Evolutionary conservation across 1,140 invertebrate genomes (phyloP).

Genomic region (Protaetia brevitarsis): DNA sequence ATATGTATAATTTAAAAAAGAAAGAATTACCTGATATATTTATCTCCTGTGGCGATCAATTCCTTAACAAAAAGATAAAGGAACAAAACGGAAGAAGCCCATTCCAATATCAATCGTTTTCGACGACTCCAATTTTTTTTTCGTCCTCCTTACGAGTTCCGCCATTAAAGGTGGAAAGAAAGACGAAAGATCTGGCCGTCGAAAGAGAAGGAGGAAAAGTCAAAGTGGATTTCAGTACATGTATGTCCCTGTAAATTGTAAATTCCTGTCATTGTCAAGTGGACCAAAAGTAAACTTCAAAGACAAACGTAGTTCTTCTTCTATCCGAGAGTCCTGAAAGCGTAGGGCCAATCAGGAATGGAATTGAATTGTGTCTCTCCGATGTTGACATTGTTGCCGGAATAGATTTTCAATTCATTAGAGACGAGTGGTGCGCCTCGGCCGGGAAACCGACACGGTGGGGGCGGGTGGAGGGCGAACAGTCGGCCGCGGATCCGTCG

Average conservation of each 20-base stretch:
- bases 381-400: conserved; percentile 48
- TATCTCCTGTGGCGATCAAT: too few species aligned
- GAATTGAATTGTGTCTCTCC: conserved; percentile 43
- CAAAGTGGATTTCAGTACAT: conserved; percentile 18
- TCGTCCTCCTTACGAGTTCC: not conserved
- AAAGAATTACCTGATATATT: too few species aligned
- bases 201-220: conserved; percentile 6
- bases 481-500: not conserved
- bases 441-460: conserved; percentile 2
- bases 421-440: conserved; percentile 29
- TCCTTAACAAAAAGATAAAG: too few species aligned
- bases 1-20: too few species aligned
- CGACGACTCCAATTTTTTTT: conserved; percentile 4
- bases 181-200: too few species aligned
- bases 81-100: too few species aligned
- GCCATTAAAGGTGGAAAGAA: not conserved
- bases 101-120: conserved; percentile 1
- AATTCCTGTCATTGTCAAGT: conserved; percentile 42
- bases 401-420: conserved; percentile 49
- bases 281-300: conserved; percentile 43
- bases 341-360: conserved; percentile 43
- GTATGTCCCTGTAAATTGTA: conserved; percentile 35
- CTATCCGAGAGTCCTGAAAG: conserved; percentile 36
- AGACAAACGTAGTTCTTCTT: conserved; percentile 39
- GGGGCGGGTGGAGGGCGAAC: not conserved